These are phyloP conservation scores for Andrena haemorrhoa DNA, from an alignment of 2,888 invertebrate species.

Conservation along the genomic window DNA sequence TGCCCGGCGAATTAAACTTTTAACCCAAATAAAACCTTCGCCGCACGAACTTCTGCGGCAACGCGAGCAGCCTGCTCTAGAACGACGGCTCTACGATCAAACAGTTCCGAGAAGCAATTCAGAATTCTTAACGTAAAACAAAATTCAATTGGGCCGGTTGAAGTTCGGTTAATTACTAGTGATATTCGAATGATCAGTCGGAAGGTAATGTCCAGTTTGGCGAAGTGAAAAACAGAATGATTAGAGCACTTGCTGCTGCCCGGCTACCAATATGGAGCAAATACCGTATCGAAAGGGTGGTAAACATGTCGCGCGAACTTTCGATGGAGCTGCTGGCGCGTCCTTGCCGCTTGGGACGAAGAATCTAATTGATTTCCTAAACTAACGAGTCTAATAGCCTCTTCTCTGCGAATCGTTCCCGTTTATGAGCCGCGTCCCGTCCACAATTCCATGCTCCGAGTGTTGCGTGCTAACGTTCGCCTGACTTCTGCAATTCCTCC, in stretches of 20 bases:
- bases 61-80: not conserved
- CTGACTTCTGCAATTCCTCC: not conserved
- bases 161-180: not conserved
- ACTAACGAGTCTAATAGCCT: constrained; percentile 46
- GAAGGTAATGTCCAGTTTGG: not conserved
- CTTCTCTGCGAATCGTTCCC: constrained; percentile 39
- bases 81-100: not conserved
- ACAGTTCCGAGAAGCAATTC: not conserved
- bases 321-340: constrained; percentile 1
- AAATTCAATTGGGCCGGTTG: not conserved
- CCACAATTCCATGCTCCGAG: constrained; percentile 26
- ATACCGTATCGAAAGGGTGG: constrained; percentile 18
- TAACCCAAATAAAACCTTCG: constrained; percentile 72
- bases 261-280: constrained; percentile 27
- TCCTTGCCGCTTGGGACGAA: constrained; percentile 15
- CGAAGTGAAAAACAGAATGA: constrained; percentile 43
- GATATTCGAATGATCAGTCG: not conserved
- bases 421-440: constrained; percentile 29
- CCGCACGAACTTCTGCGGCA: constrained; percentile 28
- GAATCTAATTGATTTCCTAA: constrained; percentile 49
- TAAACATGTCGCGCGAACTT: constrained; percentile 34
- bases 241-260: constrained; percentile 29
- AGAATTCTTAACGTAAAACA: not conserved
- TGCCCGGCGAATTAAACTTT: constrained; percentile 73
- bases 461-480: not conserved